Evolutionary conservation across 2,888 invertebrate genomes (phyloP), one percentile per base, ranked within the genome.

Genomic region (Willowsia nigromaculata): DNA sequence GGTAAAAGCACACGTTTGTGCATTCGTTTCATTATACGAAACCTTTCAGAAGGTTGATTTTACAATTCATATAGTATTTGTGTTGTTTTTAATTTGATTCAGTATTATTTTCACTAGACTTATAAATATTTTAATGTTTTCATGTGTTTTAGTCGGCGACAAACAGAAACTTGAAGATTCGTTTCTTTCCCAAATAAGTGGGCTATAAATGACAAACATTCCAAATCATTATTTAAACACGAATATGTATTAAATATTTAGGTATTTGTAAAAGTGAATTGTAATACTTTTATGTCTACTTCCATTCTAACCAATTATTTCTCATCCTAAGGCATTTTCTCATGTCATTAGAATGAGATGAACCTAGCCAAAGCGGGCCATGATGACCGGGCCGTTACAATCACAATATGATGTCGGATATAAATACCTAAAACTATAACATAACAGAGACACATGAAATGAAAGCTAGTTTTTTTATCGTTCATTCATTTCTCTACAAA

Each of bases 281-380:
- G n/a, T n/a, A n/a, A n/a, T n/a, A 7, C 1, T 37, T 56, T 33
- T 30, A 56, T 78, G n/a, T 50, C 27, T 76, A 53, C 30, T 37
- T 37, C 47, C 33, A 53, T 22, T 18, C 33, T 18, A 80, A 87
- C 87, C 87, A 87, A 87, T 87, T 87, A 87, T 87, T 87, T 87
- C 25, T 71, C 53, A n/a, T 50, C 87, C 87, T 71, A 25, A 87
- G 87, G 87, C 87, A 87, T 33, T 82, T 71, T 74, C 86, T 62
- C 81, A 81, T 68, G 76, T 37, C 56, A 71, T 84, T 71, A 65
- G 33, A 62, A 13, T 40, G 18, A 18, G n/a, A 40, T n/a, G n/a
- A n/a, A n/a, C n/a, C n/a, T 22, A 25, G 11, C 2, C n/a, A 37
- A n/a, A 53, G 50, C 53, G 22, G n/a, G 50, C 22, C 22, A 78